phyloP scores from a whole-genome alignment of 2,797 vertebrate genomes.

The Pitangus sulphuratus region DNA sequence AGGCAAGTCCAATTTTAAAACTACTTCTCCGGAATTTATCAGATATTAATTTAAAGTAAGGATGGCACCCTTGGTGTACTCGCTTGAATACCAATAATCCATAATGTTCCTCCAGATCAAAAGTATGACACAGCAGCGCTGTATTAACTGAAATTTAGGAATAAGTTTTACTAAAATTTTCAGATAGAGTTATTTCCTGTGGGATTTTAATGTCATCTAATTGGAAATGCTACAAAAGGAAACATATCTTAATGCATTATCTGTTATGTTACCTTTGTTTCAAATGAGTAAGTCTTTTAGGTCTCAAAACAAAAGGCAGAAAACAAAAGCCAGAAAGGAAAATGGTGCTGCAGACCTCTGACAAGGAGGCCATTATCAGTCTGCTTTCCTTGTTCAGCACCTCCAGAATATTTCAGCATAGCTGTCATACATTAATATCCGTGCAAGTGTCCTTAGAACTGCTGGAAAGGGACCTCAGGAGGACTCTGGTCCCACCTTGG shows the following conservation, averaged over 20 bases:
- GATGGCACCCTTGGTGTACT: neutral
- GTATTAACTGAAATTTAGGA: neutral
- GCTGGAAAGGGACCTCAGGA: neutral
- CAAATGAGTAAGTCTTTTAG: neutral
- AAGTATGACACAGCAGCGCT: neutral
- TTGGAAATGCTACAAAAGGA: neutral
- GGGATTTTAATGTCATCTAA: neutral
- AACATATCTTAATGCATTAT: neutral
- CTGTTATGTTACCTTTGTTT: neutral
- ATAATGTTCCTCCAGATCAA: neutral
- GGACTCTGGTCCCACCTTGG: neutral
- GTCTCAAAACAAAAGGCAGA: neutral
- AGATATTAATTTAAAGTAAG: conserved; percentile 9
- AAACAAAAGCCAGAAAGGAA: neutral
- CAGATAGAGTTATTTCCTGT: neutral
- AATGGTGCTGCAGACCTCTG: neutral
- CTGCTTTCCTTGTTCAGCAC: neutral
- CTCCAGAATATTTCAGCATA: neutral
- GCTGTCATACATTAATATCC: neutral
- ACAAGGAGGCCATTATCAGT: neutral
- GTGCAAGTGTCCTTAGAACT: no score
- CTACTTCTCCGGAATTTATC: neutral
- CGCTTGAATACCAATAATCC: neutral
- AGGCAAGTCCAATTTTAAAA: neutral
- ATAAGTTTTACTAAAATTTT: neutral